These are phyloP conservation scores for Sylvicola cinctus DNA, from an alignment of 2,888 invertebrate species.

Conservation along the genomic window DNA sequence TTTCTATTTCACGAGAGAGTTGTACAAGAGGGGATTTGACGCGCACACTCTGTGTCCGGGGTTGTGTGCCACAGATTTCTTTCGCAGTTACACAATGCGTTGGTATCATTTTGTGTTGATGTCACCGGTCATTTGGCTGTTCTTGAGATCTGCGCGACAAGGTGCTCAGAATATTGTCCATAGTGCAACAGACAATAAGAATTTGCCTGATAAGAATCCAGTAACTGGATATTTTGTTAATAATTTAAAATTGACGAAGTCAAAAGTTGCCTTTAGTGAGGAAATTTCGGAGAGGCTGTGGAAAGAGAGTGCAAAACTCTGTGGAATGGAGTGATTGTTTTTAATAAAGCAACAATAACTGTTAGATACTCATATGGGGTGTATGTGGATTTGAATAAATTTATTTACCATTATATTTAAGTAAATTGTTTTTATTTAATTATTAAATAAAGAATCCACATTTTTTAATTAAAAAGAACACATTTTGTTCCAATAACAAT, in stretches of 20 bases:
- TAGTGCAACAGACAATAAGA: constrained; percentile 42
- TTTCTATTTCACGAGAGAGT: constrained; percentile 43
- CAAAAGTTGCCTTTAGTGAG: constrained; percentile 37
- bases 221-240: constrained; percentile 55
- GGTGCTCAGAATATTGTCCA: constrained; percentile 61
- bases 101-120: constrained; percentile 56
- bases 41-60: constrained; percentile 53
- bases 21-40: constrained; percentile 39
- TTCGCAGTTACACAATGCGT: constrained; percentile 33
- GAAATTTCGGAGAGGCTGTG: constrained; percentile 44
- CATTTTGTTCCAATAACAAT: too few relatives aligned
- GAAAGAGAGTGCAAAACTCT: constrained; percentile 46
- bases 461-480: too few relatives aligned
- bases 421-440: too few relatives aligned
- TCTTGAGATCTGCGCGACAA: constrained; percentile 53
- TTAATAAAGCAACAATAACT: too few relatives aligned
- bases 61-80: constrained; percentile 36
- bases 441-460: too few relatives aligned
- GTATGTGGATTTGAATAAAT: too few relatives aligned
- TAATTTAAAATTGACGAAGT: constrained; percentile 43
- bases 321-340: too few relatives aligned
- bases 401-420: too few relatives aligned
- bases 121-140: constrained; percentile 45
- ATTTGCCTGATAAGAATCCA: constrained; percentile 15
- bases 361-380: too few relatives aligned